These are phyloP conservation scores for Vimba vimba DNA, from an alignment of 2,113 vertebrate species.

Conservation along the genomic window DNA sequence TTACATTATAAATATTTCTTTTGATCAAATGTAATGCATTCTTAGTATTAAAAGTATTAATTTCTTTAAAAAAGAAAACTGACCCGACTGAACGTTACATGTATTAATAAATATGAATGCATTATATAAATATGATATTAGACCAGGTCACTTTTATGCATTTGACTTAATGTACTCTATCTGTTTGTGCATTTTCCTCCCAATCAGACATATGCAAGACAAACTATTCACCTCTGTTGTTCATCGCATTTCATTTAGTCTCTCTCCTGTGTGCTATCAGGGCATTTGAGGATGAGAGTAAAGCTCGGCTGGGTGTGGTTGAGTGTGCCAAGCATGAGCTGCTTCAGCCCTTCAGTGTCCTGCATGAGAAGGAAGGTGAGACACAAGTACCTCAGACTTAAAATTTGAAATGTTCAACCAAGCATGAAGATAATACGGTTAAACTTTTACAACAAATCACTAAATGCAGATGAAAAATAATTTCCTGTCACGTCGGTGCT, in stretches of 20 bases:
- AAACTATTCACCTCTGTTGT: background rate
- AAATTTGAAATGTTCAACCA: background rate
- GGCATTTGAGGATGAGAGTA: conserved; percentile 95
- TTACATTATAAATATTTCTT: no score
- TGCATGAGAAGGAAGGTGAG: conserved; percentile 97
- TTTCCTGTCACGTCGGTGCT: background rate
- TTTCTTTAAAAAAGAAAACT: background rate
- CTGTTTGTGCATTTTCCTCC: background rate
- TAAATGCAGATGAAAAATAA: background rate
- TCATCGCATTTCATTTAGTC: background rate
- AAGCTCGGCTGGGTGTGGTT: conserved; percentile 93
- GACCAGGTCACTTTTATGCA: background rate
- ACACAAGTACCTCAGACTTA: background rate
- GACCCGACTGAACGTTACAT: background rate
- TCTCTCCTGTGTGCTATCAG: conserved; percentile 67
- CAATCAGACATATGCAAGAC: background rate
- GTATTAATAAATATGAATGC: background rate
- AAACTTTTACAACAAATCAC: background rate
- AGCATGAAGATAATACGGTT: background rate
- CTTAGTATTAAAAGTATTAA: background rate
- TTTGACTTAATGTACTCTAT: background rate
- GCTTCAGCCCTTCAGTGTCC: conserved; percentile 93
- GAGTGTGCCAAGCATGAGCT: conserved; percentile 97
- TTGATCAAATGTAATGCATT: no score
- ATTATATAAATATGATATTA: background rate